Evolutionary conservation across 2,888 invertebrate species (phyloP).

Genomic region (Orchestes rusci): DNA sequence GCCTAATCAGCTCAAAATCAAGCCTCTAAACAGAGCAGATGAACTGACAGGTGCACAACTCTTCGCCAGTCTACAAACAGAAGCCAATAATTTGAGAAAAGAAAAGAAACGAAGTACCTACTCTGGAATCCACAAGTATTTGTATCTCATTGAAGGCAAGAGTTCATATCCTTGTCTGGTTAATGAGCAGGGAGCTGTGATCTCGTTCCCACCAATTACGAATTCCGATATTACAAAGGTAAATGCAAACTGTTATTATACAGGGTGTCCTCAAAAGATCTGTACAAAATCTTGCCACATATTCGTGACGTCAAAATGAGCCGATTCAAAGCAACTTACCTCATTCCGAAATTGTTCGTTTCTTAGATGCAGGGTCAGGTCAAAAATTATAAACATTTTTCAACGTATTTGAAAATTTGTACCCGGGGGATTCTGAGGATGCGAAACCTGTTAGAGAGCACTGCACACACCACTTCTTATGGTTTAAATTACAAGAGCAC

Average conservation of each 20-base stretch:
- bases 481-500: too few relatives aligned
- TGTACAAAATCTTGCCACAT: too few relatives aligned
- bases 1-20: conserved; percentile 58
- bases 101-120: conserved; percentile 77
- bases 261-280: too few relatives aligned
- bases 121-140: conserved; percentile 77
- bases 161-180: conserved; percentile 64
- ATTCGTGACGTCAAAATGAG: too few relatives aligned
- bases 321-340: too few relatives aligned
- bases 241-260: conserved; percentile 18
- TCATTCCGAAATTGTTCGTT: not conserved
- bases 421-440: too few relatives aligned
- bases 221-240: conserved; percentile 78
- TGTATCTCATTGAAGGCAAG: conserved; percentile 71
- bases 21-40: conserved; percentile 56
- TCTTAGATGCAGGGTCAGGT: not conserved
- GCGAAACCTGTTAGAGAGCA: too few relatives aligned
- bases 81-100: conserved; percentile 73
- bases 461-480: too few relatives aligned
- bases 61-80: conserved; percentile 60
- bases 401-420: too few relatives aligned
- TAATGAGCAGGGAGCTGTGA: conserved; percentile 57
- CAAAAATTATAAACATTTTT: too few relatives aligned
- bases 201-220: conserved; percentile 83
- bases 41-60: conserved; percentile 60